A percentile compares a stretch with the other conserved stretches of the same genome.
Conservation (phyloP, 2,888 invertebrate genomes). For the Selenia dentaria region DNA sequence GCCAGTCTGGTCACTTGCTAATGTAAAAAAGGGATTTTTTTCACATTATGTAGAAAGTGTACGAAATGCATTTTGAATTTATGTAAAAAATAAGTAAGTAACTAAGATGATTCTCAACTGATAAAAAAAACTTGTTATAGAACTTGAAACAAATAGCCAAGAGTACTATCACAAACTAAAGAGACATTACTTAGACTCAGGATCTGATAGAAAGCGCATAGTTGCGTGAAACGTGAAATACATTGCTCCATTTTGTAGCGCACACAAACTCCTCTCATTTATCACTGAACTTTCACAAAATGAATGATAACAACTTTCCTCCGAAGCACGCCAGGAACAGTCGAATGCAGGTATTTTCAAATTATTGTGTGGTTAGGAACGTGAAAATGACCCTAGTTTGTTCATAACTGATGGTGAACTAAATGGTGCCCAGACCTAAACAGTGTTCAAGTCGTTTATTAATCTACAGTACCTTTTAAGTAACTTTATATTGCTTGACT, state of each 20-base stretch:
- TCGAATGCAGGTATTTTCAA: constrained; percentile 18
- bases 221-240: constrained; percentile 46
- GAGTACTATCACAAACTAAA: constrained; percentile 8
- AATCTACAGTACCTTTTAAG: too few relatives aligned
- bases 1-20: too few relatives aligned
- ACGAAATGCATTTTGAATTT: too few relatives aligned
- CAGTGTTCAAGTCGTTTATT: too few relatives aligned
- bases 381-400: constrained; percentile 8
- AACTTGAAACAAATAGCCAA: background rate
- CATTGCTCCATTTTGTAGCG: constrained; percentile 52
- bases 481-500: too few relatives aligned
- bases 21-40: too few relatives aligned
- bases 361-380: background rate
- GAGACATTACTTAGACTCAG: constrained; percentile 27
- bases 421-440: too few relatives aligned
- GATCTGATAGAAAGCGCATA: constrained; percentile 36
- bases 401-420: background rate
- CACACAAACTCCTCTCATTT: constrained; percentile 65
- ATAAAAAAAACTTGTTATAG: too few relatives aligned
- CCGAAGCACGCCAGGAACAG: constrained; percentile 25
- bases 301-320: constrained; percentile 68
- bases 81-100: too few relatives aligned
- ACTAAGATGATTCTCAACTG: too few relatives aligned
- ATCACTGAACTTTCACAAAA: constrained; percentile 66
- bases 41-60: too few relatives aligned